Base-by-base conservation (phyloP, 2,113 vertebrate species). In the Lagopus leucura region DNA sequence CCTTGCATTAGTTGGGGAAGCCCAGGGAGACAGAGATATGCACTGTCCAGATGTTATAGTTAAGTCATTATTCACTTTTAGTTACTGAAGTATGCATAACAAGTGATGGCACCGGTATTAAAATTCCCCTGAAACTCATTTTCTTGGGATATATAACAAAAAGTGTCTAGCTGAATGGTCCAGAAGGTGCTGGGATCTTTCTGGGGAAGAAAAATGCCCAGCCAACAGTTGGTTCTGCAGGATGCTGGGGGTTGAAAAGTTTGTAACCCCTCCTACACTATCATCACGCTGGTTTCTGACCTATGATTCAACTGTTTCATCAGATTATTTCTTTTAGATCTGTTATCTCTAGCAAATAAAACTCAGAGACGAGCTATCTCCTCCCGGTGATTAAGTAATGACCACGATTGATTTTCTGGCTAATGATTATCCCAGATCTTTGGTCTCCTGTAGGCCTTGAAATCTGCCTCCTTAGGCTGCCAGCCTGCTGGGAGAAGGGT, bases 291-390 rank as follows among this genome's bases (percentile, higher is more conserved):
- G n/a, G 2, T 76, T 93, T 86, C 82, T 95, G 95, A 94, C 82
- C 72, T 78, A 45, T 0, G 1, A 75, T 94, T 92, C 65, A 55
- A 52, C 60, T 4, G n/a, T 96, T 96, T 95, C 90, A 52, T 93
- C 93, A 92, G 52, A 81, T 4, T 57, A 28, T 77, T 94, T 89
- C 87, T 89, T 82, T 92, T 71, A 81, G 61, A 69, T 83, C 38
- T 88, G 28, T 96, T 97, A 97, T 97, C 95, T 90, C 66, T 58
- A 88, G 50, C 88, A 97, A 96, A 97, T 60, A 94, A 69, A 91
- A 67, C 75, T 70, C 64, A 21, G 52, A 79, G 79, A 64, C 15
- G 60, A 88, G 66, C 47, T 91, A 92, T 11, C 61, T 69, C 80
- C 47, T 78, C 72, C 48, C 19, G 64, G 21, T 42, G 80, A 61